These are phyloP conservation scores for Trissolcus brochymenae DNA, from an alignment of 2,888 invertebrate species.

Conservation along the genomic window DNA sequence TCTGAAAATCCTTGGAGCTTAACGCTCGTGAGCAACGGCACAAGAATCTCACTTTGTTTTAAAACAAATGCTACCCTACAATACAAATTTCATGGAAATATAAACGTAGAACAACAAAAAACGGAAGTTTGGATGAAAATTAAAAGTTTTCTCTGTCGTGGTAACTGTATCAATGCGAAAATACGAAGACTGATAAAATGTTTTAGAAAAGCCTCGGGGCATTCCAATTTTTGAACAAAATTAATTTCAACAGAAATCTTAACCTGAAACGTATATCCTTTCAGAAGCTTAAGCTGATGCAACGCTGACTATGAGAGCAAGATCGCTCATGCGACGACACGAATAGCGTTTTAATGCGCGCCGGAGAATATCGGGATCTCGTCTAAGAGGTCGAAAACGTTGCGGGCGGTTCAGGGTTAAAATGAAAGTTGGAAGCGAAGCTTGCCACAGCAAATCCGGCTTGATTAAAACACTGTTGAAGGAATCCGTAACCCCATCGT, in stretches of 20 bases:
- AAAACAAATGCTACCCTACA: too few species aligned
- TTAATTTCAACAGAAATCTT: conserved; percentile 45
- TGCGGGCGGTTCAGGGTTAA: conserved; percentile 66
- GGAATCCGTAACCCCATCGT: conserved; percentile 64
- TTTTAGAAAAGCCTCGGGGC: background rate
- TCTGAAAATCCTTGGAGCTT: conserved; percentile 62
- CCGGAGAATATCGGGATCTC: conserved; percentile 66
- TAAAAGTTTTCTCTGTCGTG: too few species aligned
- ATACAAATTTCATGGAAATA: too few species aligned
- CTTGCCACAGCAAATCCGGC: conserved; percentile 77
- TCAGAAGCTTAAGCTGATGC: conserved; percentile 49
- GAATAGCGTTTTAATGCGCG: conserved; percentile 70
- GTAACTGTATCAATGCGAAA: too few species aligned
- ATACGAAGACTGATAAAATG: too few species aligned
- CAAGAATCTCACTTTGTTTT: conserved; percentile 29
- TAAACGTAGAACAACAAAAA: conserved; percentile 11
- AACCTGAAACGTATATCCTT: conserved; percentile 43
- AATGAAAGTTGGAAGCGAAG: conserved; percentile 76
- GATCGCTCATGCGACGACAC: conserved; percentile 61
- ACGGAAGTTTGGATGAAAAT: too few species aligned
- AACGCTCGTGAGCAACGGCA: conserved; percentile 57
- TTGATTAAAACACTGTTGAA: conserved; percentile 77
- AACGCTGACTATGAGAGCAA: conserved; percentile 51
- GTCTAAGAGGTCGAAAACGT: conserved; percentile 61
- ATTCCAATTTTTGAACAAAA: conserved; percentile 10